Evolutionary conservation across 2,888 invertebrate genomes (phyloP).

Genomic region (Pecten maximus): DNA sequence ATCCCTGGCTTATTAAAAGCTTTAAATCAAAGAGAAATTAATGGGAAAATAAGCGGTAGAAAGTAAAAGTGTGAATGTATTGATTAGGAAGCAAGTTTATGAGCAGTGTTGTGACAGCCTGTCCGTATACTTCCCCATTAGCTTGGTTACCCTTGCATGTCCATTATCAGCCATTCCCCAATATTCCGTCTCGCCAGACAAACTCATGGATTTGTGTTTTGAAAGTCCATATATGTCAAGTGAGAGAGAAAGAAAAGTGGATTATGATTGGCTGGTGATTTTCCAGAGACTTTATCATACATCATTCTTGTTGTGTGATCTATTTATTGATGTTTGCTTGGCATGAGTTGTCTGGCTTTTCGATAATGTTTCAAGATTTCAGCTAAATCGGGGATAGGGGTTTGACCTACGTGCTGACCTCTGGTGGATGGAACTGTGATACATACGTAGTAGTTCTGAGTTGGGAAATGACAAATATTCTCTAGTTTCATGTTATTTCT

Average conservation of each 20-base stretch:
- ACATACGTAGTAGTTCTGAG: too few species aligned
- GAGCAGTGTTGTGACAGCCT: neutral
- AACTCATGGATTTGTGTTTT: neutral
- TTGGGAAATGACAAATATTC: too few species aligned
- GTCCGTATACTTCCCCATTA: neutral
- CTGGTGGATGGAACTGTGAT: neutral
- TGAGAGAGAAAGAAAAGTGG: neutral
- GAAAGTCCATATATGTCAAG: neutral
- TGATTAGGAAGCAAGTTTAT: neutral
- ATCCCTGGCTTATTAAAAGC: neutral
- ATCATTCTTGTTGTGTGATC: neutral
- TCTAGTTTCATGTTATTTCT: too few species aligned
- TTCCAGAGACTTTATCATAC: neutral
- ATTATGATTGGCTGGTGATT: neutral
- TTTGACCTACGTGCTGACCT: neutral
- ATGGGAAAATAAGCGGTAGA: neutral
- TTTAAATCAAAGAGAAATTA: neutral
- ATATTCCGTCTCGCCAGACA: neutral
- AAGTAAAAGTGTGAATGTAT: neutral
- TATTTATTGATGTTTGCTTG: constrained; percentile 2
- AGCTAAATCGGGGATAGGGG: neutral
- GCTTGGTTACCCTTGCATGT: neutral
- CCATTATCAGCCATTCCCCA: neutral
- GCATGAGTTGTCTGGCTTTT: neutral
- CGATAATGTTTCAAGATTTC: neutral